Evolutionary conservation across 2,888 invertebrate genomes (phyloP).

Genomic region (Dynastes maya): DNA sequence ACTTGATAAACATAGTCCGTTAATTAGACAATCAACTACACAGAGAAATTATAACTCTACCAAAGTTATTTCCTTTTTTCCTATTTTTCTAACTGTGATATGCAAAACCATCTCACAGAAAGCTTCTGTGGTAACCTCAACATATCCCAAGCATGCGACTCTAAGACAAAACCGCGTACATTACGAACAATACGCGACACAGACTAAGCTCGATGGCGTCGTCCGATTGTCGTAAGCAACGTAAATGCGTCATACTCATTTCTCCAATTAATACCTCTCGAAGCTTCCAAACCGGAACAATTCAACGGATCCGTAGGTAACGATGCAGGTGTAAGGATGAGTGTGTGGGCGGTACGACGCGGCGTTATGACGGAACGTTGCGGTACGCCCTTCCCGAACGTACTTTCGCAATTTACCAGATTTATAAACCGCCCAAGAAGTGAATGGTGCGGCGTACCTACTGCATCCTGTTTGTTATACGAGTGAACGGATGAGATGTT

Average conservation of each 20-base stretch:
- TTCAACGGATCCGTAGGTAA: constrained; percentile 33
- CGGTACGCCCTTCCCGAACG: neutral
- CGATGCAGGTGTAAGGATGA: constrained; percentile 23
- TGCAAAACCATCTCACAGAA: no score
- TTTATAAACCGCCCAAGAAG: neutral
- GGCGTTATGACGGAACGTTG: constrained; percentile 4
- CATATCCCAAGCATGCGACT: neutral
- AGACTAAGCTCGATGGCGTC: neutral
- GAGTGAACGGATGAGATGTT: constrained; percentile 5
- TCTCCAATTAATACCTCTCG: constrained; percentile 27
- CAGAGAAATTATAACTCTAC: no score
- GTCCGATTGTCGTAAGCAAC: neutral
- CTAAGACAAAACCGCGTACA: neutral
- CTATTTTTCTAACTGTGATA: no score
- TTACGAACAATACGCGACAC: constrained; percentile 15
- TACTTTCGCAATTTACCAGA: constrained; percentile 14
- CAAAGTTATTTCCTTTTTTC: no score
- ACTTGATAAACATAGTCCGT: no score
- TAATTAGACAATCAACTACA: no score
- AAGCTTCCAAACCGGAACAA: constrained; percentile 31
- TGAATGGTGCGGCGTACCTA: neutral
- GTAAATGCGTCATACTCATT: constrained; percentile 10
- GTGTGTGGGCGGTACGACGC: neutral
- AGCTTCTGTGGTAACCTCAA: no score
- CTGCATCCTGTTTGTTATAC: neutral